A percentile compares a stretch with the other conserved stretches of the same genome.
Evolutionary conservation across 2,113 vertebrate genomes (phyloP).

Genomic region (Hemiscyllium ocellatum): DNA sequence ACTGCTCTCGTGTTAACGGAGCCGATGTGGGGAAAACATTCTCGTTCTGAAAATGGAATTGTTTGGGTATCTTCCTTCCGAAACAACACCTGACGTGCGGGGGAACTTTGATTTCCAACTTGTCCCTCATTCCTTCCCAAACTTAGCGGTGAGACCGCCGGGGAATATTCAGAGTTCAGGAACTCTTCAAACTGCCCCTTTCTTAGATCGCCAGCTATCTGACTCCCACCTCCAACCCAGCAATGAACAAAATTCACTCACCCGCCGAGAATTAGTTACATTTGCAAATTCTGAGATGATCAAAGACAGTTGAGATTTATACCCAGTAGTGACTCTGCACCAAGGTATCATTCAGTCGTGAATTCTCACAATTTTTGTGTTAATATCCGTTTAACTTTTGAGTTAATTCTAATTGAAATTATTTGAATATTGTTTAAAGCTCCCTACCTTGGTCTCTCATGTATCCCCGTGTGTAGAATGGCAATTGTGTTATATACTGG

Average conservation of each 20-base stretch:
- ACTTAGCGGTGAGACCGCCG: not conserved
- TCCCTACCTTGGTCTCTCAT: too few species aligned
- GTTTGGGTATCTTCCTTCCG: not conserved
- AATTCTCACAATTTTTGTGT: too few species aligned
- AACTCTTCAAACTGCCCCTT: not conserved
- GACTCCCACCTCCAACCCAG: not conserved
- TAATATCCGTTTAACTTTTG: too few species aligned
- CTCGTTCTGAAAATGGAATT: not conserved
- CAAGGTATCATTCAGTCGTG: not conserved
- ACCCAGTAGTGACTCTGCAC: not conserved
- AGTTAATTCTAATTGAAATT: not conserved
- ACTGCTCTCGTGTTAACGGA: not conserved
- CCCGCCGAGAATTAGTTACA: not conserved
- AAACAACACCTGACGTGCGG: too few species aligned
- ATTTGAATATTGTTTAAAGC: not conserved
- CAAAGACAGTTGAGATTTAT: not conserved
- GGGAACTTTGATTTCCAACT: not conserved
- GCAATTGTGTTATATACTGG: too few species aligned
- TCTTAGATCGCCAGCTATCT: too few species aligned
- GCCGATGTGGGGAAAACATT: not conserved
- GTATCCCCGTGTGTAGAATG: too few species aligned
- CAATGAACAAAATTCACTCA: not conserved
- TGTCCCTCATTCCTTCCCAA: not conserved
- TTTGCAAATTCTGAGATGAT: not conserved
- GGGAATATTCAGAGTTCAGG: not conserved